These are phyloP conservation scores for Plutella xylostella DNA, from an alignment of 2,888 invertebrate genomes.

Conservation along the genomic window DNA sequence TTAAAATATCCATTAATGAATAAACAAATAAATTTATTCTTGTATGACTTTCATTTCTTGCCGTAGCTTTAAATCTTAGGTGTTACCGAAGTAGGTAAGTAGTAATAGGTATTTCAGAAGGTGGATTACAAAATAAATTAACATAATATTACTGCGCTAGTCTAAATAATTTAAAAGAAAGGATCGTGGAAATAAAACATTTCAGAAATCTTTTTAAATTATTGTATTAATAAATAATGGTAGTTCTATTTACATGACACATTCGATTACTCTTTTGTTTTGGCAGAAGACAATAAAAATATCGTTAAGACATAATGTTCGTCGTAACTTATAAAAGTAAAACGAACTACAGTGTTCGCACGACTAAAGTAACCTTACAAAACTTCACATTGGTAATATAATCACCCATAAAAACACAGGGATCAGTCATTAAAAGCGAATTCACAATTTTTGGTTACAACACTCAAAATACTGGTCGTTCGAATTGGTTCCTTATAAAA, in stretches of 20 bases:
- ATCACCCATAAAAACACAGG: slow-evolving; percentile 5
- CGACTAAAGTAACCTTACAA: slow-evolving; percentile 23
- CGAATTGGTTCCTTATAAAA: slow-evolving; percentile 45
- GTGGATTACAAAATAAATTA: no score
- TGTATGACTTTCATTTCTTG: no score
- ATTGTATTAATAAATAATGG: slow-evolving; percentile 72
- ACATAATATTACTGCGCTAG: no score
- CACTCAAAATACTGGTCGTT: slow-evolving; percentile 58
- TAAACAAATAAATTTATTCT: no score
- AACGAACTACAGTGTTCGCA: slow-evolving; percentile 20
- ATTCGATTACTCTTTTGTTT: slow-evolving; percentile 67
- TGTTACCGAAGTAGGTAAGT: no score
- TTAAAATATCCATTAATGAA: no score
- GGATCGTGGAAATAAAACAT: slow-evolving; percentile 51
- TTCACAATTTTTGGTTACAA: slow-evolving; percentile 46
- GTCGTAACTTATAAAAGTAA: slow-evolving; percentile 34
- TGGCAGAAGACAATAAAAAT: slow-evolving; percentile 69
- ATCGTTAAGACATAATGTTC: slow-evolving; percentile 44
- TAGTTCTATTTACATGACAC: slow-evolving; percentile 71
- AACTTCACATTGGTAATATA: slow-evolving; percentile 37
- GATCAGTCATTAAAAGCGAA: slow-evolving; percentile 18
- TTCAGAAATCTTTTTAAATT: slow-evolving; percentile 49
- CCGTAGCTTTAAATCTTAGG: no score
- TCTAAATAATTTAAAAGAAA: no score
- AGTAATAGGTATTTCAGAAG: no score